phyloP scores from a whole-genome alignment of 2,888 invertebrate species.

The Atethmia centrago region DNA sequence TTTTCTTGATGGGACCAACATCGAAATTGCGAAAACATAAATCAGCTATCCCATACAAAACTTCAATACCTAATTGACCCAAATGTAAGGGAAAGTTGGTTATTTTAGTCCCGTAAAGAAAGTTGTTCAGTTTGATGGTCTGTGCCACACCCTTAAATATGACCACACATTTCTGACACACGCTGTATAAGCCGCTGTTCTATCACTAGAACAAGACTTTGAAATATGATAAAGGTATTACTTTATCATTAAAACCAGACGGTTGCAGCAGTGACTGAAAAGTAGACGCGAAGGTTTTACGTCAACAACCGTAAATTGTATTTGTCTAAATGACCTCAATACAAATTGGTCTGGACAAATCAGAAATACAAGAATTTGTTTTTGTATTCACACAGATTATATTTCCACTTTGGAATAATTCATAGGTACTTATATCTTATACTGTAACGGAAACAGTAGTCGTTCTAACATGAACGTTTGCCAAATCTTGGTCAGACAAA shows the following conservation, averaged over 20 bases:
- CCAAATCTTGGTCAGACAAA: background rate
- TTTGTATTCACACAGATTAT: background rate
- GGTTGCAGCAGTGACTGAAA: background rate
- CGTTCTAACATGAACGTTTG: background rate
- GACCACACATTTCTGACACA: background rate
- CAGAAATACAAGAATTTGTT: background rate
- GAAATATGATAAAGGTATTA: background rate
- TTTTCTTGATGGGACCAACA: background rate
- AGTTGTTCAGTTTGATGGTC: background rate
- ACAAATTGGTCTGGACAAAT: background rate
- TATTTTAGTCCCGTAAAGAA: background rate
- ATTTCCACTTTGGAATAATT: conserved; percentile 1
- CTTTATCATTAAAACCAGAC: background rate
- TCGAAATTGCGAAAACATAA: background rate
- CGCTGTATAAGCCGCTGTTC: background rate
- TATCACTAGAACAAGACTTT: background rate
- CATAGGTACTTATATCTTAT: background rate
- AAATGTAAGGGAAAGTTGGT: background rate
- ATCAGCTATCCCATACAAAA: background rate
- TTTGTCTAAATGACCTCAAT: background rate
- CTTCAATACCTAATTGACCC: background rate
- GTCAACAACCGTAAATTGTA: background rate
- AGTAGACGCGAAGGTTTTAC: background rate
- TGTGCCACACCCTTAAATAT: background rate
- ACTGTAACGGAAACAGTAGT: background rate